Evolutionary conservation across 2,888 invertebrate species (phyloP).

Genomic region (Glaucopsyche alexis): DNA sequence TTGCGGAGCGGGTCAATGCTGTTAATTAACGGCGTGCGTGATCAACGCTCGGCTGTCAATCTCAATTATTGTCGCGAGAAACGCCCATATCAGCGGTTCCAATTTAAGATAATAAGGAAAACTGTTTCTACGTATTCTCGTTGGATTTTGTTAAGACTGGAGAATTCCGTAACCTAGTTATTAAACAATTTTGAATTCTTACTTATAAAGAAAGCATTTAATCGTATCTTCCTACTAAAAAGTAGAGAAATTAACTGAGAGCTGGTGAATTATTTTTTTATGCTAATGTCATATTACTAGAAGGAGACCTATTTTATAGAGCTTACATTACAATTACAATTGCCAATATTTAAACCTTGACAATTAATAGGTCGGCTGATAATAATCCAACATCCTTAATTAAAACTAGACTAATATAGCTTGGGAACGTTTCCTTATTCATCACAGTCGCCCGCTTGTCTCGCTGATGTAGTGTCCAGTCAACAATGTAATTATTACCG

Average conservation of each 20-base stretch:
- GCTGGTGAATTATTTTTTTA: too few species aligned
- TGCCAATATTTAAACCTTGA: too few species aligned
- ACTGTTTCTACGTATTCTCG: constrained; percentile 13
- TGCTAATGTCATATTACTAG: too few species aligned
- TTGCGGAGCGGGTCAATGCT: constrained; percentile 63
- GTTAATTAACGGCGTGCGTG: constrained; percentile 49
- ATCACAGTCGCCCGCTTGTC: constrained; percentile 21
- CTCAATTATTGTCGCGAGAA: constrained; percentile 35
- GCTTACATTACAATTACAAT: too few species aligned
- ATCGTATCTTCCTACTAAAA: too few species aligned
- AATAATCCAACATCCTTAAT: not conserved
- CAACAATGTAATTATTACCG: constrained; percentile 11
- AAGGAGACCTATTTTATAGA: too few species aligned
- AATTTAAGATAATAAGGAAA: constrained; percentile 16
- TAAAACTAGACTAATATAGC: not conserved
- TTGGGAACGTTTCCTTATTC: not conserved
- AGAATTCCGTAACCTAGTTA: not conserved
- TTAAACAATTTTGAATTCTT: not conserved
- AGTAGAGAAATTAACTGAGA: too few species aligned
- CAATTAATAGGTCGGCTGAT: too few species aligned
- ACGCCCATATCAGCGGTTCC: constrained; percentile 20
- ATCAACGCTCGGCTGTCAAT: constrained; percentile 44
- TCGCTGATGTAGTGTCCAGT: constrained; percentile 20
- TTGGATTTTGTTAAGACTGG: not conserved
- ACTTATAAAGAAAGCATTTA: too few species aligned